Base-by-base conservation (phyloP, 2,113 vertebrate species). In the Anguilla japonica region DNA sequence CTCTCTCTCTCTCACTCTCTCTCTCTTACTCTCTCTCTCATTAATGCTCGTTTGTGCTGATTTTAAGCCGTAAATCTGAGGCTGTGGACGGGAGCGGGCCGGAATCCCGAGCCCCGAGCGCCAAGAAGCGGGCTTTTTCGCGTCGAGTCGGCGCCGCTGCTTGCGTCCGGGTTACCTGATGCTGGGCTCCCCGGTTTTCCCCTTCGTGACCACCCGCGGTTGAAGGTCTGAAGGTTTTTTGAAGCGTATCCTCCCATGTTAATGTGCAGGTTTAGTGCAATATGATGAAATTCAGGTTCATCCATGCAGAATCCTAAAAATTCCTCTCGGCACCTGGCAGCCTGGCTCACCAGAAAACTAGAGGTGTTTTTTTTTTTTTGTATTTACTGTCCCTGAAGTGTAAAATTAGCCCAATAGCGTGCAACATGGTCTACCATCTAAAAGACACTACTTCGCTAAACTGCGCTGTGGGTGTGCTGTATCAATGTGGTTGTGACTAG, bases 1-100 rank as follows among this genome's bases (percentile, higher is more conserved):
- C 80, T 92, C 92, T 93, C 85, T 90, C 89, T 90, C 90, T 91
- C 89, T 87, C 60, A 0, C 29, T 79, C 84, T 56, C 82, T 56
- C 34, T 14, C 22, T 79, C n/a, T 41, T 14, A 78, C 56, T 50
- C 71, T 41, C 29, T 0, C 67, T 41, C 60, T 50, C 81, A 34
- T 82, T 81, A 53, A 46, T 67, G 43, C 56, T 16, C 6, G 43
- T 81, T 53, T 46, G 11, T 18, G 3, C n/a, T 13, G 5, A 18
- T 63, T 53, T 53, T 41, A 85, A 71, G 71, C 22, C 78, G 29
- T 41, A 63, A 85, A 22, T 29, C 34, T 57, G 39, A 41, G 84
- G 71, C 43, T 2, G 50, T 11, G 7, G 50, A 14, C 7, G 11
- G 1, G 50, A 53, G 6, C 50, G 13, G 8, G 11, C 50, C 8